Conservation (phyloP, 2,797 vertebrate species). For the Pachyuromys duprasi region DNA sequence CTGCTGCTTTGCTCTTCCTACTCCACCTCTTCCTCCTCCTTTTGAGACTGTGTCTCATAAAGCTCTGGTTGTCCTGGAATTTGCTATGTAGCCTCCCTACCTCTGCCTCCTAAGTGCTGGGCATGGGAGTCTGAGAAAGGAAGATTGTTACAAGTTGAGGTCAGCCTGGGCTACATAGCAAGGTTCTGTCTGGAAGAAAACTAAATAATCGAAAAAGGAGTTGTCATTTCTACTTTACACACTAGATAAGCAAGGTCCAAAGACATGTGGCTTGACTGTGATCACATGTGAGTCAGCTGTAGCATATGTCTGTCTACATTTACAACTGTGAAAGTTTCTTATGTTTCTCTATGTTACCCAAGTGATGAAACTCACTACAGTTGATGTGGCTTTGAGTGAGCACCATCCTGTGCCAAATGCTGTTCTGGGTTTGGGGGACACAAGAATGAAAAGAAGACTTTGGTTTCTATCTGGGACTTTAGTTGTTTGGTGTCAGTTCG, state of each 20-base stretch:
- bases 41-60: neutral
- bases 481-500: neutral
- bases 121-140: neutral
- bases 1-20: neutral
- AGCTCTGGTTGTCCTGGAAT: neutral
- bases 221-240: neutral
- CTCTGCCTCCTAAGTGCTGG: neutral
- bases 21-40: too few species aligned
- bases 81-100: neutral
- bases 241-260: neutral
- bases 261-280: neutral
- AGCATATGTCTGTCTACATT: neutral
- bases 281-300: neutral
- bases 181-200: neutral
- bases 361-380: neutral
- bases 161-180: neutral
- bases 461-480: neutral
- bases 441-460: neutral
- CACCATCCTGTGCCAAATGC: neutral
- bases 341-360: neutral
- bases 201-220: neutral
- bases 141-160: neutral
- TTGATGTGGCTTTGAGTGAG: neutral
- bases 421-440: neutral
- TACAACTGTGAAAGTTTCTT: neutral